Conservation (phyloP, 2,888 invertebrate genomes). For the Timandra comae region DNA sequence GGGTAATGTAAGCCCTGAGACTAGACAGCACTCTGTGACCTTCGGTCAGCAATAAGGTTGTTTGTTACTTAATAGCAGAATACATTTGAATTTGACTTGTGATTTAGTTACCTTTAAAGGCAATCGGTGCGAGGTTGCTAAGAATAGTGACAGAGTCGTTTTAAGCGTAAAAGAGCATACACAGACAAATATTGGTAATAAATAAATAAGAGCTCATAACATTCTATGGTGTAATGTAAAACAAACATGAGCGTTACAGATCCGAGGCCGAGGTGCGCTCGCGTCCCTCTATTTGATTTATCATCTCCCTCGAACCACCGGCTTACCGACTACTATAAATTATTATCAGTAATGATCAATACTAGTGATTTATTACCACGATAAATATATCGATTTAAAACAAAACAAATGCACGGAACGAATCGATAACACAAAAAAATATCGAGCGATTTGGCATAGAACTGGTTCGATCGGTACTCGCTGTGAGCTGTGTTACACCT, state of each 20-base stretch:
- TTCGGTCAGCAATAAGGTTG: too few species aligned
- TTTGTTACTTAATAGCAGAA: too few species aligned
- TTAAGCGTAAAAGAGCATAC: not conserved
- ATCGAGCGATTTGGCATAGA: not conserved
- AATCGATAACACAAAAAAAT: conserved; percentile 22
- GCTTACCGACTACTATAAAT: conserved; percentile 58
- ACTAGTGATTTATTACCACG: conserved; percentile 62
- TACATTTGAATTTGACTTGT: too few species aligned
- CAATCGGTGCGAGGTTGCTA: too few species aligned
- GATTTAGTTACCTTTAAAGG: too few species aligned
- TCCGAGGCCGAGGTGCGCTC: conserved; percentile 24
- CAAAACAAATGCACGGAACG: conserved; percentile 42
- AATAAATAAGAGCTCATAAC: conserved; percentile 10
- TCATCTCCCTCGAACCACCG: conserved; percentile 31
- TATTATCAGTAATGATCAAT: conserved; percentile 67
- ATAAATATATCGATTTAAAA: conserved; percentile 61
- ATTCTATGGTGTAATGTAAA: conserved; percentile 9
- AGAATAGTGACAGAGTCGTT: not conserved
- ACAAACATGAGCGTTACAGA: conserved; percentile 19
- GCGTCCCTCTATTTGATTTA: conserved; percentile 35
- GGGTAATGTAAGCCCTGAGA: too few species aligned
- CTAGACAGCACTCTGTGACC: too few species aligned
- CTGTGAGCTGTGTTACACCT: too few species aligned
- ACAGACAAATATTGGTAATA: not conserved
- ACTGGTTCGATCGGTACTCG: too few species aligned